Evolutionary conservation across 2,888 invertebrate genomes (phyloP), one percentile per base, ranked within the genome.

Genomic region (Tenthredo livida): DNA sequence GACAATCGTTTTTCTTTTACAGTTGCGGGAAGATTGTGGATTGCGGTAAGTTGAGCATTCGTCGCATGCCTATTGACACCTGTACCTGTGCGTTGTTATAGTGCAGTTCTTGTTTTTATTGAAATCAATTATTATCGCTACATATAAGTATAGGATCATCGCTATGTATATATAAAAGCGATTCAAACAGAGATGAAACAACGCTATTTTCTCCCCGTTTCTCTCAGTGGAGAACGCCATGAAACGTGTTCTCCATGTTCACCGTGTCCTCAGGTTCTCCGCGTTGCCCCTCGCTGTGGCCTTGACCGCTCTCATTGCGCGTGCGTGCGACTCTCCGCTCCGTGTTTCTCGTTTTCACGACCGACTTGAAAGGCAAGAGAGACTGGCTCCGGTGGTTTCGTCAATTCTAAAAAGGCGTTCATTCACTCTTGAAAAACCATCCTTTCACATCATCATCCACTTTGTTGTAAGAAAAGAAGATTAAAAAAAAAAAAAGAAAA

Each of bases 281-380:
- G 67, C 83, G 50, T 65, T 83, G 67, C 65, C 67, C 70, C 83
- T 43, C 67, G 75, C 70, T n/a, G 61, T 85, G 86, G 85, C 86
- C 86, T 86, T 86, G 86, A 86, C 86, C 86, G 86, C 61, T 86
- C 85, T 86, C 86, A 47, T 73, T 77, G 77, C 84, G 77, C 70
- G 84, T 84, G 78, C 78, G 84, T 75, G 40, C 67, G 86, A 85
- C 83, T 82, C 78, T 85, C 86, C 86, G 85, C 85, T 86, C 85
- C 72, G 40, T 61, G 80, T 58, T 80, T 80, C 80, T 80, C 80
- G 58, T 61, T 80, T 80, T 80, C 80, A 80, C 80, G 80, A 80
- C 80, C 80, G 80, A 80, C 80, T 80, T 40, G 80, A 80, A 61
- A 80, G 77, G 77, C 54, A 67, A 67, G 67, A 50, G 50, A 25